Base-by-base conservation (phyloP, 1,140 invertebrate genomes). In the Drosophila sp. region DNA sequence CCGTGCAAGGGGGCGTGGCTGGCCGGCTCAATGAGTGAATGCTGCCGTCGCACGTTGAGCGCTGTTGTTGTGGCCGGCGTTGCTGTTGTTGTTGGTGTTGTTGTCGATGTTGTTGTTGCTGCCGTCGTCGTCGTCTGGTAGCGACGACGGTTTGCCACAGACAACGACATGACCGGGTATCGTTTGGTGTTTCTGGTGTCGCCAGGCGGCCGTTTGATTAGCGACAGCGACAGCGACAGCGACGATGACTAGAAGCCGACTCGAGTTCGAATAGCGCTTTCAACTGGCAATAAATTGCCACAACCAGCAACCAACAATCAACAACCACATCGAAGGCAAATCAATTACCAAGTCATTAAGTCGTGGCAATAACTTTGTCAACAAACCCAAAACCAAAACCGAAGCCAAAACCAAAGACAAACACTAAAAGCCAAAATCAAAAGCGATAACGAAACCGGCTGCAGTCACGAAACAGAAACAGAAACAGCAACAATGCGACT, bases 321-420 rank as follows among this genome's bases (percentile, higher is more conserved):
- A n/a, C n/a, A n/a, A n/a, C 64, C 86, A 72, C 76, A 69, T 87
- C 69, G 79, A 87, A 89, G 82, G 82, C 83, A 87, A 87, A 89
- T 89, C 83, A 89, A 89, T 89, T 89, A 89, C 76, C 63, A 69
- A 73, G 72, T 79, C 83, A 87, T 87, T 89, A 87, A 71, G 78
- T 50, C 64, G 41, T 57, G 48, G 76, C 82, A 89, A 89, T 87
- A 87, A 89, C 83, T 87, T 87, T 89, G 83, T 83, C 83, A 87
- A 89, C 83, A 87, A 87, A 71, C 14, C 27, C 32, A 54, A 25
- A 36, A n/a, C 56, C 43, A 36, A 50, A 38, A 8, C 9, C 36
- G 13, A 54, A 36, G 61, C n/a, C 14, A 32, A 48, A 75, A 59
- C 9, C 18, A 43, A 69, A n/a, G n/a, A n/a, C n/a, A 36, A 50